Evolutionary conservation across 2,888 invertebrate genomes (phyloP), one percentile per base, ranked within the genome.

Genomic region (Augochlorella aurata): DNA sequence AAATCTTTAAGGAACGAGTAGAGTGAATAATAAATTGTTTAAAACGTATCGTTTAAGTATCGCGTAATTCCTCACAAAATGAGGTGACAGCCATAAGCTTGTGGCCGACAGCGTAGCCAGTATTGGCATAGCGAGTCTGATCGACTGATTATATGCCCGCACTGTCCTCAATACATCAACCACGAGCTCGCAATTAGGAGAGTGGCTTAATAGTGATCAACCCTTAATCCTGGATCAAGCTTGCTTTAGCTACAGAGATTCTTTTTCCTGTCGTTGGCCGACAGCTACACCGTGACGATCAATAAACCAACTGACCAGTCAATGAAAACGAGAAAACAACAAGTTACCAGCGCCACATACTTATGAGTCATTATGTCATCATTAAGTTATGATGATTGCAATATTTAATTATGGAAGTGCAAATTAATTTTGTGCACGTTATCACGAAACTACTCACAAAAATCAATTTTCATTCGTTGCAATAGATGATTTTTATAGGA

Each of bases 171-270:
- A 81, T 77, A 76, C 83, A 86, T 87, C 77, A 74, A 74, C 76
- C 79, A 63, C 75, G 77, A 52, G 71, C 58, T 68, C 61, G 86
- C 67, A 83, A 83, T 87, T 85, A 83, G 77, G 73, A 65, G 67
- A 79, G 67, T 74, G 49, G 74, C 63, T 61, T 71, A 61, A 73
- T 65, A 67, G 9, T 21, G 54, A 21, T 50, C 44, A 38, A 18
- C 44, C 69, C 74, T 66, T 71, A 65, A 63, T 54, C 45, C 63
- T 47, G 10, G 29, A 29, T 49, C 54, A 50, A 45, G 14, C 44
- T 58, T 24, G 38, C 14, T 47, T 3, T 71, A 52, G 29, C 14
- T 14, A 9, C 21, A 24, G 29, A 18, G 18, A 10, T 52, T 5
- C 10, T 68, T 50, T 47, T 47, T 18, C 12, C 10, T 38, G 21